Evolutionary conservation across 2,888 invertebrate genomes (phyloP), one percentile per base, ranked within the genome.

Genomic region (Volucella bombylans): DNA sequence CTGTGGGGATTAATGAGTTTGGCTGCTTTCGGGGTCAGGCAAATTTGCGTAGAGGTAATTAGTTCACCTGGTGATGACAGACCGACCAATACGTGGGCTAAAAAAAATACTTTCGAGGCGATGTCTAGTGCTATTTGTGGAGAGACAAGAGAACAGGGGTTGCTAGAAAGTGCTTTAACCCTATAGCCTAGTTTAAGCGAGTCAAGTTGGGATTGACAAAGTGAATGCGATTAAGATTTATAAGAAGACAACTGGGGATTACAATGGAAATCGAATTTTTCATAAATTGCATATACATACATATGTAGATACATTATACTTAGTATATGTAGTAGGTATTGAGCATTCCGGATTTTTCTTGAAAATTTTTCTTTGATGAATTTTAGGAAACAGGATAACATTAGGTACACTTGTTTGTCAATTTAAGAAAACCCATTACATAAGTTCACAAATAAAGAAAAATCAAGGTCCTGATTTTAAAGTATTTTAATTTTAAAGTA

Each of bases 31-130:
- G 57, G 55, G 65, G 57, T 74, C 74, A 65, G 57, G 49, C 41
- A 65, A 59, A 74, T 74, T 74, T 57, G 47, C 54, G 43, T 55
- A 11, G 62, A 18, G 47, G 52, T 62, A 73, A 62, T 64, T 73
- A 73, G 55, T 73, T 38, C 62, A 54, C 45, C 47, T 54, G 39
- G 38, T 18, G 52, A 10, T 43, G 43, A n/a, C 10, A 71, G 38
- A 18, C 39, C 15, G 49, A 39, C 23, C 18, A 14, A 49, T 49
- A 59, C 47, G 14, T 31, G 41, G 23, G 12, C 23, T 8, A 45
- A n/a, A 45, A 45, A n/a, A 45, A n/a, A 45, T 45, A 6, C 45
- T 10, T 4, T 45, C 14, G 4, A 6, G 31, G n/a, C 4, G 11
- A 14, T 49, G 8, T n/a, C 12, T 49, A 8, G 1, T n/a, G 14